Conservation (phyloP, 2,888 invertebrate species). For the Drosophila fulvimacula region DNA sequence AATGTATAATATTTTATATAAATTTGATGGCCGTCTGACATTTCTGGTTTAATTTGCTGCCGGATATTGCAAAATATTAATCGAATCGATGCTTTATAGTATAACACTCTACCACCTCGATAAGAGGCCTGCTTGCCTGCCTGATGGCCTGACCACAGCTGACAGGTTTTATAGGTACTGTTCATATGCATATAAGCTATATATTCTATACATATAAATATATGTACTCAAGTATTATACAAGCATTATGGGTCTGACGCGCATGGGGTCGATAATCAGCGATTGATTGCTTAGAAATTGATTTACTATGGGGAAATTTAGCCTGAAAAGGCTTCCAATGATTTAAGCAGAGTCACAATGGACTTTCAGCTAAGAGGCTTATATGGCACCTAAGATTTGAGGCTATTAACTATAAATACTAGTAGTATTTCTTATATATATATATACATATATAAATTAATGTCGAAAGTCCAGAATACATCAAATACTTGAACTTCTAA, state of each 20-base stretch:
- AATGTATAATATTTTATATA: neutral
- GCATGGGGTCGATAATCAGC: slow-evolving; percentile 9
- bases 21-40: neutral
- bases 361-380: neutral
- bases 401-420: too few relatives aligned
- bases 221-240: neutral
- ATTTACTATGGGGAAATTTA: slow-evolving; percentile 15
- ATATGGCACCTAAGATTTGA: neutral
- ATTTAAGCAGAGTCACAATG: neutral
- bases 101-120: slow-evolving; percentile 3
- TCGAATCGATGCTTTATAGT: slow-evolving; percentile 28
- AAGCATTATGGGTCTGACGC: neutral
- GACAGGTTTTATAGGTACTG: slow-evolving; percentile 7
- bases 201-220: neutral
- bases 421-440: too few relatives aligned
- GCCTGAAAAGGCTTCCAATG: neutral
- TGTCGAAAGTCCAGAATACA: neutral
- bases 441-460: too few relatives aligned
- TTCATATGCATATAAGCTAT: slow-evolving; percentile 7
- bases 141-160: slow-evolving; percentile 26
- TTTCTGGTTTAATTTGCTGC: slow-evolving; percentile 42
- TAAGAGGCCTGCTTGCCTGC: slow-evolving; percentile 28
- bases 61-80: slow-evolving; percentile 67
- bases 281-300: slow-evolving; percentile 40
- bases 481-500: neutral